phyloP scores from a whole-genome alignment of 2,797 vertebrate species.

The Cephalopachus bancanus region DNA sequence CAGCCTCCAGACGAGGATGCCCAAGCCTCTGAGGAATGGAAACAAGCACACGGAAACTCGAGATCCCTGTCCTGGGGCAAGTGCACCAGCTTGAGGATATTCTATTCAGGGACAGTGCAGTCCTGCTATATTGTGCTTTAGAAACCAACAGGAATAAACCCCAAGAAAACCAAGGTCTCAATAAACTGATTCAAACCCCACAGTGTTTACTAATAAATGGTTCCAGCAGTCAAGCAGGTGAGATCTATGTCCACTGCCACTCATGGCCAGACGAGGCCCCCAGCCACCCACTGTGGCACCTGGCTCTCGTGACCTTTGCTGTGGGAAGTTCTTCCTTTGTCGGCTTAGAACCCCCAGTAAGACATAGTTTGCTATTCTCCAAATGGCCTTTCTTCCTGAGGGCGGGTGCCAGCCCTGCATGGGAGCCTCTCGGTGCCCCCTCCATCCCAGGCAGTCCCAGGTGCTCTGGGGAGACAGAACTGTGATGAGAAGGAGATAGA shows the following conservation, averaged over 20 bases:
- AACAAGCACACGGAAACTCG: background rate
- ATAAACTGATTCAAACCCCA: no score
- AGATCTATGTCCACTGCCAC: fast-evolving
- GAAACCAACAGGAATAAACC: background rate
- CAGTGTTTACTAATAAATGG: fast-evolving
- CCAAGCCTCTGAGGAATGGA: conserved; percentile 57
- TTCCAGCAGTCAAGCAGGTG: fast-evolving
- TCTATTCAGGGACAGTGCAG: background rate
- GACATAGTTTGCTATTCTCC: background rate
- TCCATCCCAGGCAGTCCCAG: background rate
- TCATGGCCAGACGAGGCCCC: background rate
- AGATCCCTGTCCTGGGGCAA: background rate
- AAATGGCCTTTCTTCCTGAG: background rate
- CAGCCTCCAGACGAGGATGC: background rate
- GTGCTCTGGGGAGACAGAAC: background rate
- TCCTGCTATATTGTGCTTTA: background rate
- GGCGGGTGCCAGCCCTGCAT: background rate
- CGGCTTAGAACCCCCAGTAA: no score
- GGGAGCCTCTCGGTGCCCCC: background rate
- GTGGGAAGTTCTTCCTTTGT: background rate
- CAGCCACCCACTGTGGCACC: fast-evolving
- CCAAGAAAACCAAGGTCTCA: fast-evolving
- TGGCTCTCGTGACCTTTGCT: no score
- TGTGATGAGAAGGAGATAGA: background rate
- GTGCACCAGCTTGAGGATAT: fast-evolving